Conservation (phyloP, 2,797 vertebrate species). For the Lerista edwardsae region DNA sequence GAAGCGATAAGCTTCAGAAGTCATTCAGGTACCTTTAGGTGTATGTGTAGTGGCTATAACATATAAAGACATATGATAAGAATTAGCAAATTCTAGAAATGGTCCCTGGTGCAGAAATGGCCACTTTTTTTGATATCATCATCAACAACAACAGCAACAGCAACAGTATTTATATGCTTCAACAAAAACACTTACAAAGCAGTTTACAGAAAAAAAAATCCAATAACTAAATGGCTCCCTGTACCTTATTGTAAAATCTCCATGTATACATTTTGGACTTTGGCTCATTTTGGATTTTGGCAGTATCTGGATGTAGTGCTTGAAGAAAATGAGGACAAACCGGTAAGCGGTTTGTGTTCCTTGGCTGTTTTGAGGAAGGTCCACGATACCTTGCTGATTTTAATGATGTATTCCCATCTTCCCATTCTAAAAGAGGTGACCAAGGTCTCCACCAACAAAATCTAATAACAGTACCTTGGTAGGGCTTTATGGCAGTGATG, state of each 20-base stretch:
- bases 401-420: too few species aligned
- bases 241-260: background rate
- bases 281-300: background rate
- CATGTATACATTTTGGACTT: background rate
- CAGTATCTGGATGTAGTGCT: background rate
- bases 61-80: background rate
- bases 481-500: too few species aligned
- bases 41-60: background rate
- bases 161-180: too few species aligned
- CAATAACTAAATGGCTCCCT: too few species aligned
- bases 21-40: background rate
- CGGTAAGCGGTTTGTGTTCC: too few species aligned
- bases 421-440: too few species aligned
- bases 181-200: too few species aligned
- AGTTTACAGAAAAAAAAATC: too few species aligned
- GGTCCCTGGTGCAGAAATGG: background rate
- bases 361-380: background rate
- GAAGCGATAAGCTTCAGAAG: background rate
- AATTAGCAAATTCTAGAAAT: background rate
- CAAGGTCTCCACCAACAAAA: too few species aligned
- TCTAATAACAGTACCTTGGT: too few species aligned
- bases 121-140: too few species aligned
- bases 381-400: background rate
- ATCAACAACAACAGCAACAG: too few species aligned
- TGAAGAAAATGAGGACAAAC: background rate